phyloP scores from a whole-genome alignment of 2,113 vertebrate genomes.

The Misgurnus mizolepis region DNA sequence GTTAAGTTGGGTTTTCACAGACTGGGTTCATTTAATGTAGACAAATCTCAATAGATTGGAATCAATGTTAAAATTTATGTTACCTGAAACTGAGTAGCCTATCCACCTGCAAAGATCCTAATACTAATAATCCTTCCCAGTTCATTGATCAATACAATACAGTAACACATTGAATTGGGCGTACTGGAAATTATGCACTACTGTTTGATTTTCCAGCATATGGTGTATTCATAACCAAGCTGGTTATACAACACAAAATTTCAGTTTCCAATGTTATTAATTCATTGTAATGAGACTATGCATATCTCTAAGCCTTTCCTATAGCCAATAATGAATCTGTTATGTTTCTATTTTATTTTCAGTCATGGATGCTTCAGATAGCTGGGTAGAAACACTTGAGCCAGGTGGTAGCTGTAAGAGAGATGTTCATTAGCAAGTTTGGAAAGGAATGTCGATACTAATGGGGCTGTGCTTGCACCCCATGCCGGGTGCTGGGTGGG shows the following conservation, averaged over 20 bases:
- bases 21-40: too few relatives aligned
- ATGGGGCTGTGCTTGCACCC: conserved; percentile 36
- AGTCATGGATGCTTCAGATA: neutral
- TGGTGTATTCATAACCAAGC: neutral
- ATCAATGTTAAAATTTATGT: too few relatives aligned
- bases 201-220: neutral
- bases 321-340: neutral
- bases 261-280: neutral
- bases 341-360: neutral
- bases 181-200: too few relatives aligned
- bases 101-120: too few relatives aligned
- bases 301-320: neutral
- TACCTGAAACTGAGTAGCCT: too few relatives aligned
- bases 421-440: conserved; percentile 26
- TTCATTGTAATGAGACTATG: neutral
- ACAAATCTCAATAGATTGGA: too few relatives aligned
- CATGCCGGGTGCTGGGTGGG: conserved; percentile 44
- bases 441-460: conserved; percentile 51
- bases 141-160: too few relatives aligned
- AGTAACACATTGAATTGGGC: too few relatives aligned
- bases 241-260: neutral
- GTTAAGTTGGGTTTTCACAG: too few relatives aligned
- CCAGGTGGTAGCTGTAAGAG: conserved; percentile 22
- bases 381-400: neutral
- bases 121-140: too few relatives aligned